These are phyloP conservation scores for Wasmannia auropunctata DNA, from an alignment of 1,140 invertebrate species.

Conservation along the genomic window DNA sequence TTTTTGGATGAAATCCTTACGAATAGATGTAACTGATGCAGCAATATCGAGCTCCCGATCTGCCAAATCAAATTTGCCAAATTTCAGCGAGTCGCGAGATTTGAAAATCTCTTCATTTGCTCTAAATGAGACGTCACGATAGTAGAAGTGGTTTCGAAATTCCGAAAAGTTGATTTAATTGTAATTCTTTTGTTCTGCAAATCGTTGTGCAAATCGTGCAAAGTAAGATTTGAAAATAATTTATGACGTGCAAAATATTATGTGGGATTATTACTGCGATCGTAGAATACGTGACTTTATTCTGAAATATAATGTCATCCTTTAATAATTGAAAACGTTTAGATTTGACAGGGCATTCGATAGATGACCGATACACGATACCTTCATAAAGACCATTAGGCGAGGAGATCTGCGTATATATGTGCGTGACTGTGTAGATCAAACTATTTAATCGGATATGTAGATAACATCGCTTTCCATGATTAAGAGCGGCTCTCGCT, in stretches of 20 bases:
- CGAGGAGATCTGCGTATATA: background rate
- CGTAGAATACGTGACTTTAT: background rate
- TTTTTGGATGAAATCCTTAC: background rate
- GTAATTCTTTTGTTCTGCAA: too few relatives aligned
- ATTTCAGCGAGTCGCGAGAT: background rate
- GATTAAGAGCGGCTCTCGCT: constrained; percentile 46
- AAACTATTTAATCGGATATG: constrained; percentile 55
- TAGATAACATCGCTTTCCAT: constrained; percentile 49
- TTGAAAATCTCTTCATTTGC: background rate
- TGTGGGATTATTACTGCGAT: background rate
- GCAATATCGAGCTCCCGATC: background rate
- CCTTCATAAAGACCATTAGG: constrained; percentile 17
- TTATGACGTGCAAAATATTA: background rate
- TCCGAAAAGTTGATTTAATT: background rate
- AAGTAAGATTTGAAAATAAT: background rate
- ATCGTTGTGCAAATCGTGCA: too few relatives aligned
- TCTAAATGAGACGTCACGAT: background rate
- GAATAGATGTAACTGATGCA: background rate
- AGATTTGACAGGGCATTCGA: background rate
- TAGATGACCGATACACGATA: background rate
- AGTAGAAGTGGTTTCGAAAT: background rate
- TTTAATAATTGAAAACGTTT: background rate
- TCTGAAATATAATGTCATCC: background rate
- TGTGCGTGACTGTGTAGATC: background rate
- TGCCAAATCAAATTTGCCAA: background rate